phyloP scores from a whole-genome alignment of 2,113 vertebrate species.

The Apodemus sylvaticus region DNA sequence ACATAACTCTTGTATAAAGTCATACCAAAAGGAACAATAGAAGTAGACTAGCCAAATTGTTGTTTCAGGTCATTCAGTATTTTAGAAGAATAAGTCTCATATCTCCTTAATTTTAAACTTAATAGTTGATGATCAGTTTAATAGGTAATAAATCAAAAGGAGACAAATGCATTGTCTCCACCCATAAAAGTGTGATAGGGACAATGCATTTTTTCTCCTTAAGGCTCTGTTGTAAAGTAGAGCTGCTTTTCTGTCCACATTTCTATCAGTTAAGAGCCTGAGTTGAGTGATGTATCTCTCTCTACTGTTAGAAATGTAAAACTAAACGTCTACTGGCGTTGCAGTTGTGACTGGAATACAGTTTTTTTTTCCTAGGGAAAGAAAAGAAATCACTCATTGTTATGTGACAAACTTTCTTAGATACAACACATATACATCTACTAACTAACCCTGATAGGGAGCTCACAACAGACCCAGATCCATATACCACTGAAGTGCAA shows the following conservation, averaged over 20 bases:
- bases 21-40: conserved; percentile 1
- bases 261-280: not conserved
- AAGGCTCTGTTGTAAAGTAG: conserved; percentile 8
- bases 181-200: not conserved
- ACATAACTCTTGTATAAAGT: not conserved
- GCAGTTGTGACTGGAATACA: not conserved
- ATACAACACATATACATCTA: not conserved
- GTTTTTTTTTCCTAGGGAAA: conserved; percentile 12
- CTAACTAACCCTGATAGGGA: not conserved
- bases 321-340: not conserved
- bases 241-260: not conserved
- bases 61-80: not conserved
- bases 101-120: conserved; percentile 31
- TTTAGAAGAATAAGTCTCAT: conserved; percentile 44
- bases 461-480: not conserved
- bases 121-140: not conserved
- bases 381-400: conserved; percentile 26
- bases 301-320: not conserved
- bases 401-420: not conserved
- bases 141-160: too few species aligned
- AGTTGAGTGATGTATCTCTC: not conserved
- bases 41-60: not conserved
- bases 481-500: not conserved
- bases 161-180: too few species aligned
- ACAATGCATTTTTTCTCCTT: not conserved